phyloP scores from a whole-genome alignment of 2,888 invertebrate species.

The Acrocera orbiculus region DNA sequence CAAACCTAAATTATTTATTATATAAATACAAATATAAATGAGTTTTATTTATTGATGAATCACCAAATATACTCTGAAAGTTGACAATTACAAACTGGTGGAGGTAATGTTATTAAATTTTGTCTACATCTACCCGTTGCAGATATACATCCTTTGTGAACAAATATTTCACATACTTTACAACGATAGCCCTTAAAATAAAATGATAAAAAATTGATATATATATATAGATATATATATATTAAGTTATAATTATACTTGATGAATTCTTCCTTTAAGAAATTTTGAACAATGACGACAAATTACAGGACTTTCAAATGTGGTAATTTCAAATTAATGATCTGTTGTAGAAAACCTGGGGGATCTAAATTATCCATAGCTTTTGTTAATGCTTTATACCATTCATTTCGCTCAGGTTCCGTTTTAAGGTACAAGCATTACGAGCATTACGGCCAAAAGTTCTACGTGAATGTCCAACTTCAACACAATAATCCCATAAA shows the following conservation, averaged over 20 bases:
- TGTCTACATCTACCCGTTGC: constrained; percentile 52
- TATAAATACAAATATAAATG: no score
- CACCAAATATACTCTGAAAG: constrained; percentile 40
- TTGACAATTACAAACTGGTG: constrained; percentile 40
- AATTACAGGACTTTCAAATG: constrained; percentile 67
- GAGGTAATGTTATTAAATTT: constrained; percentile 36
- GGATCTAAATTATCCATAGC: constrained; percentile 91
- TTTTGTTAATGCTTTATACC: constrained; percentile 81
- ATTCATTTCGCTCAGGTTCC: constrained; percentile 72
- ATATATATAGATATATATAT: not conserved
- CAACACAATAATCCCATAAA: constrained; percentile 71
- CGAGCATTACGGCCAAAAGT: constrained; percentile 53
- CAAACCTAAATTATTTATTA: constrained; percentile 65
- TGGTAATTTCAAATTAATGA: constrained; percentile 69
- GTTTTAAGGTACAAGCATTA: constrained; percentile 80
- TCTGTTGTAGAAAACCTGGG: constrained; percentile 58
- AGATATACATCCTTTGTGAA: constrained; percentile 80
- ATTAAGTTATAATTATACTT: constrained; percentile 24
- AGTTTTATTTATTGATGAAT: constrained; percentile 11
- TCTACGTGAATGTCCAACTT: constrained; percentile 51
- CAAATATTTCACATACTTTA: constrained; percentile 59
- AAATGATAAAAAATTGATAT: not conserved
- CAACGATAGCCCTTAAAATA: constrained; percentile 55
- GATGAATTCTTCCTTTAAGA: constrained; percentile 76
- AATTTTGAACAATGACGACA: constrained; percentile 87